Evolutionary conservation across 1,140 invertebrate species (phyloP).

Genomic region (Drosophila orosa): DNA sequence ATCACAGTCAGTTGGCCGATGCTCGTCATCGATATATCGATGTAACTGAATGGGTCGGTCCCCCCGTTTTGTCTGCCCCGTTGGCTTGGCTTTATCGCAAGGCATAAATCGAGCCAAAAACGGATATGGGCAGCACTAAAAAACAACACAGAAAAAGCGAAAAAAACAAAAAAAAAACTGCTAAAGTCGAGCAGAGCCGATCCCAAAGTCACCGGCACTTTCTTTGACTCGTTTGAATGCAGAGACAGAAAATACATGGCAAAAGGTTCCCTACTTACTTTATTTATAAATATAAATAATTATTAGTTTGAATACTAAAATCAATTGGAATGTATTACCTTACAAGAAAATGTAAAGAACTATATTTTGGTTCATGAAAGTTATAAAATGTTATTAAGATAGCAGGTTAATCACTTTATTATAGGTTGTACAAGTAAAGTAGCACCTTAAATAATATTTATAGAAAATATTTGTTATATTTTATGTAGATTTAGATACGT

Average conservation of each 20-base stretch:
- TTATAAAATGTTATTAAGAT: too few species aligned
- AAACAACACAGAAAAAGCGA: constrained; percentile 27
- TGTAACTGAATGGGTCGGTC: constrained; percentile 73
- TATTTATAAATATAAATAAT: not conserved
- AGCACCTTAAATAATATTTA: not conserved
- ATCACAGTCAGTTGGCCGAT: constrained; percentile 31
- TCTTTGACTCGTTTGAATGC: constrained; percentile 68
- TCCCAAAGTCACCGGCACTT: constrained; percentile 61
- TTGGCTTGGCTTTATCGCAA: constrained; percentile 61
- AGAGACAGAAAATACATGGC: constrained; percentile 8
- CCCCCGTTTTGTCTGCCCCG: constrained; percentile 24
- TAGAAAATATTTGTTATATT: not conserved
- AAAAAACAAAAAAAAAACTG: constrained; percentile 14
- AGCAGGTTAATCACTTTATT: too few species aligned
- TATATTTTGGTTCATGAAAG: too few species aligned
- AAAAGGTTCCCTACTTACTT: fast-evolving
- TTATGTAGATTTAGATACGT: not conserved
- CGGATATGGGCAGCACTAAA: constrained; percentile 75
- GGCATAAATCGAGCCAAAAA: constrained; percentile 81
- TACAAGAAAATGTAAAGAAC: too few species aligned
- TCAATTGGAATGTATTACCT: not conserved
- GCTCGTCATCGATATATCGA: constrained; percentile 50
- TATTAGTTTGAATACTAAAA: not conserved
- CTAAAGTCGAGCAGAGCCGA: constrained; percentile 61
- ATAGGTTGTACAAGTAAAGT: too few species aligned